phyloP scores from a whole-genome alignment of 2,888 invertebrate genomes.

The Neoaliturus tenellus region DNA sequence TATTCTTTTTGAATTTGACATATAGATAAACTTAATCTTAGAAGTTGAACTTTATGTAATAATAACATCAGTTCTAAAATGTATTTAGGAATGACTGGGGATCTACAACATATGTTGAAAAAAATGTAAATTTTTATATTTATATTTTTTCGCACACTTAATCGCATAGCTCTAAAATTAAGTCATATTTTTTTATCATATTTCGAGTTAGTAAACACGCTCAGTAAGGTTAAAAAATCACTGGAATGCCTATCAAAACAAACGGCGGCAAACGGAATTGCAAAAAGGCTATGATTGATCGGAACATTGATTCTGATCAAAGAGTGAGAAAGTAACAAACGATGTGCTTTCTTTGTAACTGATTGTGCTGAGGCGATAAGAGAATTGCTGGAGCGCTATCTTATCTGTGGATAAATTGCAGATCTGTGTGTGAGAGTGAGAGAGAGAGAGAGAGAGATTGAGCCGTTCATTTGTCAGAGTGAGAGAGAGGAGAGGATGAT shows the following conservation, averaged over 20 bases:
- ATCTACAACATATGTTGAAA: too few species aligned
- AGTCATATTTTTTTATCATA: too few species aligned
- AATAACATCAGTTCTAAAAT: too few species aligned
- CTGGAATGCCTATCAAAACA: neutral
- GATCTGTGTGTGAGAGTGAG: neutral
- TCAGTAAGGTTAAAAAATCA: neutral
- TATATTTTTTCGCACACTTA: too few species aligned
- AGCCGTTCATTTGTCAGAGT: neutral
- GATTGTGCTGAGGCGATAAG: constrained; percentile 20
- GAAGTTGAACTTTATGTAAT: too few species aligned
- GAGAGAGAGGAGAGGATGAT: neutral
- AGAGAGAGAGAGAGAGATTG: neutral
- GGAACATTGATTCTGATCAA: constrained; percentile 27
- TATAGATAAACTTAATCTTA: too few species aligned
- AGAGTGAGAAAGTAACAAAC: constrained; percentile 23
- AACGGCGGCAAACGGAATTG: neutral
- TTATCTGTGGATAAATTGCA: neutral
- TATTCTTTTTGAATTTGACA: too few species aligned
- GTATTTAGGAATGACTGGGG: too few species aligned
- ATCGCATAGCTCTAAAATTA: too few species aligned
- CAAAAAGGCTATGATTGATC: constrained; percentile 4
- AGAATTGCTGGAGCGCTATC: neutral
- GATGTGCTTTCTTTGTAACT: constrained; percentile 14
- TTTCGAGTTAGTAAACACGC: too few species aligned
- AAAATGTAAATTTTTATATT: too few species aligned